Percentiles rank a stretch among this genome's conserved stretches.
Evolutionary conservation across 2,797 vertebrate genomes (phyloP).

Genomic region (Melanotaenia parkinsoni): DNA sequence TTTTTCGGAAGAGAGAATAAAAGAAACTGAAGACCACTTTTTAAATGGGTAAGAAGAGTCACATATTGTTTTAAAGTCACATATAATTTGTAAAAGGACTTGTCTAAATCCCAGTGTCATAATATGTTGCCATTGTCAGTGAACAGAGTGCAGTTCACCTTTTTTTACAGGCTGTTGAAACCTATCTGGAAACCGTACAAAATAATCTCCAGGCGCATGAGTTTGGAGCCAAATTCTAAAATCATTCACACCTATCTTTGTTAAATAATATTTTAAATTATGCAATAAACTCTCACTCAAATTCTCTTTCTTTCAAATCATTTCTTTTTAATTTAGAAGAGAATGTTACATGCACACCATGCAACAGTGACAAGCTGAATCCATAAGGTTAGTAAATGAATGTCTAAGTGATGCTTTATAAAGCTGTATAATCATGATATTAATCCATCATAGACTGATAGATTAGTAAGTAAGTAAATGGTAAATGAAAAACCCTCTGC

Average conservation of each 20-base stretch:
- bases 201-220: not conserved
- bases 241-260: not conserved
- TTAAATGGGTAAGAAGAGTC: constrained; percentile 28
- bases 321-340: not conserved
- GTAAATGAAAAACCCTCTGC: constrained; percentile 17
- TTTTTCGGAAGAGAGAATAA: constrained; percentile 26
- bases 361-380: not conserved
- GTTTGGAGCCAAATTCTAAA: not conserved
- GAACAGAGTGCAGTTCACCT: not conserved
- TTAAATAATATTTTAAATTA: not conserved
- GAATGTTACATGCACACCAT: not conserved
- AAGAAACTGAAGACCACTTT: constrained; percentile 4
- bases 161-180: constrained; percentile 3
- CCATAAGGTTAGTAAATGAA: not conserved
- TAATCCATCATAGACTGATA: constrained; percentile 5
- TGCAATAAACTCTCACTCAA: not conserved
- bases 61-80: not conserved
- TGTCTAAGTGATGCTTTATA: not conserved
- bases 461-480: constrained; percentile 16
- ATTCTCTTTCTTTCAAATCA: not conserved
- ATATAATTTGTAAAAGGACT: not conserved
- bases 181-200: not conserved
- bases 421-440: not conserved
- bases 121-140: not conserved
- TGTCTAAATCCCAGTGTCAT: not conserved